Base-by-base conservation (phyloP, 2,113 vertebrate species). In the Mungos mungo region DNA sequence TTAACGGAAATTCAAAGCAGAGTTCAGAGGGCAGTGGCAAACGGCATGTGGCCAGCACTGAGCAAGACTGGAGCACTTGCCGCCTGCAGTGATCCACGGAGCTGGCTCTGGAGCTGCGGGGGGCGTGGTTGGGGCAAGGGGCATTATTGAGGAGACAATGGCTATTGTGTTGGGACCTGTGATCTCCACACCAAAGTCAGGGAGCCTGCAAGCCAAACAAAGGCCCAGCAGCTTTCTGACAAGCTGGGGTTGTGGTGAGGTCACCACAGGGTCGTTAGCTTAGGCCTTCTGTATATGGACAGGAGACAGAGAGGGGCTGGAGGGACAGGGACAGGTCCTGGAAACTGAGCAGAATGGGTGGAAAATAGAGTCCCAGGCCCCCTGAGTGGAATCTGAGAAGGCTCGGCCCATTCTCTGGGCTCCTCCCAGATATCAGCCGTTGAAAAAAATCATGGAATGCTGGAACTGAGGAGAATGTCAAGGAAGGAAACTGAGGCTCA, bases 81-180 rank as follows among this genome's bases (percentile, higher is more conserved):
- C 35, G 27, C 18, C 77, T 1, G 14, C 27, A 33, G 74, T n/a
- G 45, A 90, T 88, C 94, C 50, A 0, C 2, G 29, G 87, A 74
- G 41, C 76, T 90, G 90, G 88, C 85, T 71, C 93, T 83, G 88
- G 86, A 96, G 92, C 81, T 25, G 45, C 0, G 0, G 92, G 97
- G 72, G 97, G 96, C 10, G 84, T 97, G 96, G 94, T 18, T 92
- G 71, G 96, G 94, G 94, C 90, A 98, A 99, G 99, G 98, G 98
- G 98, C 98, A 99, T 99, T 99, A 99, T 99, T 97, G 98, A 95
- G 98, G 99, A 99, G 99, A 99, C 99, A 99, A 99, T 99, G 98
- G 98, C 97, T 98, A 99, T 99, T 99, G 99, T 99, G 91, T 96
- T 54, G 50, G 98, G 98, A 99, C 99, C 99, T 99, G 99, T 99